Evolutionary conservation across 23 tunicate species (phyloP), one percentile per base, ranked within the genome.

Genomic region (Ciona savignyi): DNA sequence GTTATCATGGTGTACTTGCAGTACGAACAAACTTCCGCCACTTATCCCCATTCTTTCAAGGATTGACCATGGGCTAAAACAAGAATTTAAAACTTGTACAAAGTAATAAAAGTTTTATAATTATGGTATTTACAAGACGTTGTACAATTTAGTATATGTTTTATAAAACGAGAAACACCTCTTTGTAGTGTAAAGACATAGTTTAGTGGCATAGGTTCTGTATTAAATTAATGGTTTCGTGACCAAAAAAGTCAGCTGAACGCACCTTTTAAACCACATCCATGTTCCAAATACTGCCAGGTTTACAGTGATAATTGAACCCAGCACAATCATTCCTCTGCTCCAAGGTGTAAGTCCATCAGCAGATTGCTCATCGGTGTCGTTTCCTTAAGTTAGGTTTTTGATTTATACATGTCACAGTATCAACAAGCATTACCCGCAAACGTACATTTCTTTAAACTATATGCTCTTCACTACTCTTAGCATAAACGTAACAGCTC

Each of bases 291-390:
- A 74, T 26, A 67, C 79, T 2, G 62, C 62, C 15, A 74, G 9
- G 32, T 81, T 73, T 34, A 74, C 62, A 15, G 66, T 21, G 22
- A 81, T 61, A 29, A 68, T 63, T 33, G 69, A 70, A 2, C 86
- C 77, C 0, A 73, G 73, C 11, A 33, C 78, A 23, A 81, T 65
- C 86, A 81, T 81, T 3, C 63, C 64, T 9, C 62, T 25, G 15
- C 56, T 42, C 56, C 56, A 42, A 6, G 56, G 15, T 42, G 56
- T 42, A 6, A 42, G 56, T 42, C 56, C 56, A 15, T 42, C 56
- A 6, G 56, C 9, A 6, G 56, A 42, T 15, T 42, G 56, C 15
- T 42, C 15, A 6, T 42, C 11, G 9, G 56, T 42, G 9, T 15
- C 56, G 56, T 42, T 42, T 15, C 9, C 56, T n/a, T 23, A 6